Base-by-base conservation (phyloP, 1,140 invertebrate genomes). In the Atta cephalotes region DNA sequence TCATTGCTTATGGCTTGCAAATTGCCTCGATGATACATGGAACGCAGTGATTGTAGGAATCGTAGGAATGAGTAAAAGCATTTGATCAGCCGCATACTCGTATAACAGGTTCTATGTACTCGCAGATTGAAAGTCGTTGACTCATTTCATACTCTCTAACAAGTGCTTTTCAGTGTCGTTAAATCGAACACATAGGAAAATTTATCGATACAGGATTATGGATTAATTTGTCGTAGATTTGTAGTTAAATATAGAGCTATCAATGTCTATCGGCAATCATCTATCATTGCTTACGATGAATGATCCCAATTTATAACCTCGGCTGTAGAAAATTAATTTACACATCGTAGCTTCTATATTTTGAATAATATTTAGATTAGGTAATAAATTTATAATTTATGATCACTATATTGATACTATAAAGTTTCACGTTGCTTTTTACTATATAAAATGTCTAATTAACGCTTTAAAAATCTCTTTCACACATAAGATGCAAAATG, bases 51-150 rank as follows among this genome's bases (percentile, higher is more conserved):
- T 92, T 72, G 89, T 93, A 89, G 88, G 84, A 89, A 89, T 92
- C 88, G 77, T 89, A 90, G 68, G 88, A 90, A 89, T 85, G 88
- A 86, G 88, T 90, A 88, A 91, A 91, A 87, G 87, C 86, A 80
- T 90, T 90, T 91, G 90, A 92, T 91, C 85, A 85, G 78, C 62
- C 66, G 85, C 65, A 65, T 77, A 71, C 79, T 82, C 70, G 89
- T 51, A 71, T 85, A 93, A 92, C 92, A 92, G 93, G 93, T 93
- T 92, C 90, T 89, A 89, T 66, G 82, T 60, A 80, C 66, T 80
- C 68, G 76, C 78, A 90, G 88, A 91, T 92, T 87, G 92, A 92
- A 89, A 94, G 93, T 92, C 92, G 92, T 93, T 93, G 94, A 93
- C 93, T 94, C 89, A 93, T 93, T 93, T 95, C 87, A 85, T 90